Base-by-base conservation (phyloP, 2,797 vertebrate species). In the Clarias laeviceps region DNA sequence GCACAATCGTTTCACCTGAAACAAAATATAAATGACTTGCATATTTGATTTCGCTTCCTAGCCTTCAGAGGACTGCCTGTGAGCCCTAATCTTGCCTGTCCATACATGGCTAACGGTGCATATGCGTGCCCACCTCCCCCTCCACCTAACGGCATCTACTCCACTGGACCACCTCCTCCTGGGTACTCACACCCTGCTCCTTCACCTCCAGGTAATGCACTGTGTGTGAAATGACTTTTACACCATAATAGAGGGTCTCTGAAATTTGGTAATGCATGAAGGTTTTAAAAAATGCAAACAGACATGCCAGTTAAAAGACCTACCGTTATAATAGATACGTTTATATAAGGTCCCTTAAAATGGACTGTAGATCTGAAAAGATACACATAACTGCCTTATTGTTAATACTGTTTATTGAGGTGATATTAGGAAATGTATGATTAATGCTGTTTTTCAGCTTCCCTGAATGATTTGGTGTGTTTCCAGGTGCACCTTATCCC, bases 21-120 rank as follows among this genome's bases (percentile, higher is more conserved):
- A 72, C 5, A 29, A 32, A 76, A 70, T 9, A 24, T 80, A 40
- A 37, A 57, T 8, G 8, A 32, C 17, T 32, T 22, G 20, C 6
- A 27, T 24, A 54, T 65, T 1, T 66, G 22, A 18, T 62, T 85
- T 20, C n/a, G 66, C 37, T 1, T 37, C 12, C 1, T 91, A 99
- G 98, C 97, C 0, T 98, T 97, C 89, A 96, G 96, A 95, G 98
- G 97, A 65, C 97, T 98, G 90, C 96, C 96, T 1, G 97, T 96
- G 89, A 94, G 88, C 20, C 81, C 94, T 85, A 95, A 94, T 15
- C 96, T 96, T 2, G 96, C 96, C 81, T 99, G 97, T 85, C 96
- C 97, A 85, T 98, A 95, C 90, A 95, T 97, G 96, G 96, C 97
- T 2, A 97, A 98, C 24, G 98, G 97, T 72, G 96, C 96, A 45